Conservation (phyloP, 2,797 vertebrate species). For the Lepus townsendii region DNA sequence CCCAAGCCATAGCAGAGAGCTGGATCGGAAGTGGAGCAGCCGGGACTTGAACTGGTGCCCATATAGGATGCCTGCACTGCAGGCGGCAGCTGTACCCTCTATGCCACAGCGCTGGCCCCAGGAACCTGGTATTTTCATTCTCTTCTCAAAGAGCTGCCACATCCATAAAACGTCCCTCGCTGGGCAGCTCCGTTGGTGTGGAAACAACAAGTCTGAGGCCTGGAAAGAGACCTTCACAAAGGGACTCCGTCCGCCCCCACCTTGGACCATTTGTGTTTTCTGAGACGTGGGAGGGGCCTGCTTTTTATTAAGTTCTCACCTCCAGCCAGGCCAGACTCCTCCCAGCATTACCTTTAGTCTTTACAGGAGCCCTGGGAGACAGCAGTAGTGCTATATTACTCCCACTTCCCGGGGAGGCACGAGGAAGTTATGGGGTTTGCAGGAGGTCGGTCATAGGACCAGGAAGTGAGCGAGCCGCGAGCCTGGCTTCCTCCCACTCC, state of each 20-base stretch:
- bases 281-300: not conserved
- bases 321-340: not conserved
- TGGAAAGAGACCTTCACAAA: conserved; percentile 1
- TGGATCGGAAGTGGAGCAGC: too few species aligned
- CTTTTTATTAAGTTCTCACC: not conserved
- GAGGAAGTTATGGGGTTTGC: not conserved
- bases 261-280: not conserved
- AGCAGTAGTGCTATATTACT: not conserved
- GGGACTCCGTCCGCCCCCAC: not conserved
- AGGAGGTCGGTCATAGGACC: not conserved
- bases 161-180: not conserved
- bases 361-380: not conserved
- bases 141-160: not conserved
- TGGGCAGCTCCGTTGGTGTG: not conserved
- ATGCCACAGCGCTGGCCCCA: too few species aligned
- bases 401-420: not conserved
- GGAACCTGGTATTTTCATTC: not conserved
- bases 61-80: too few species aligned
- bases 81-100: too few species aligned
- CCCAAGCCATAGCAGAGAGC: too few species aligned
- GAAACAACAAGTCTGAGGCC: not conserved
- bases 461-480: not conserved
- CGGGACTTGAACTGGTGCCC: too few species aligned
- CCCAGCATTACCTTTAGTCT: not conserved
- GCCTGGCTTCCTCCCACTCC: not conserved